Evolutionary conservation across 2,888 invertebrate species (phyloP).

Genomic region (Panorpa germanica): DNA sequence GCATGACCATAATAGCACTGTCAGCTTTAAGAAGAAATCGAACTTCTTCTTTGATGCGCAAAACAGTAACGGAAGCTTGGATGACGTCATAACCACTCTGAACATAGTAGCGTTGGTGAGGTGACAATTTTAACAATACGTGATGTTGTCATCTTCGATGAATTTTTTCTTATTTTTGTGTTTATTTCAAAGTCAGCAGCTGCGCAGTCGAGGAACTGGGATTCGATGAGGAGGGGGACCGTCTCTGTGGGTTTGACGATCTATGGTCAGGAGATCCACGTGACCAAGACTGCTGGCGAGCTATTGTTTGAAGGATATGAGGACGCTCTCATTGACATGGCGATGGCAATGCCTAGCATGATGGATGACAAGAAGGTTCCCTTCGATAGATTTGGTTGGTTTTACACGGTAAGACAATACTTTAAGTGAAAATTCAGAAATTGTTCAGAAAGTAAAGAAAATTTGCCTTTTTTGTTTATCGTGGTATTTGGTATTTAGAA

Average conservation of each 20-base stretch:
- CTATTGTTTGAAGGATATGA: conserved; percentile 65
- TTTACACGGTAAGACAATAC: conserved; percentile 58
- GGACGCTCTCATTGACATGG: conserved; percentile 50
- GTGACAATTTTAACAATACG: neutral
- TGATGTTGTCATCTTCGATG: neutral
- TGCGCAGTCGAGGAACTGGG: conserved; percentile 32
- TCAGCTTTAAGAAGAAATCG: conserved; percentile 47
- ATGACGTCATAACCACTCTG: conserved; percentile 49
- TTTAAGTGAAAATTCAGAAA: conserved; percentile 8
- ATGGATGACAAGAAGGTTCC: conserved; percentile 27
- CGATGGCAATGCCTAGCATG: conserved; percentile 34
- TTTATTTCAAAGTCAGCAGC: conserved; percentile 25
- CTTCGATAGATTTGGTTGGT: conserved; percentile 72
- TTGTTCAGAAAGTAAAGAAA: too few relatives aligned
- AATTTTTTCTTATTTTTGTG: conserved; percentile 9
- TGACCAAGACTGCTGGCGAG: conserved; percentile 44
- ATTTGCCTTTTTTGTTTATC: too few relatives aligned
- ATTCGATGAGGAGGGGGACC: conserved; percentile 31
- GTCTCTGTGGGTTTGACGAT: conserved; percentile 37
- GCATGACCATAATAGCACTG: conserved; percentile 48
- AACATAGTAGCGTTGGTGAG: conserved; percentile 63
- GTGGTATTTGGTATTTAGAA: too few relatives aligned
- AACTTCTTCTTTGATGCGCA: conserved; percentile 50
- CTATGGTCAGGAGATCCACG: conserved; percentile 32
- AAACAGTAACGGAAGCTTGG: conserved; percentile 44